Conservation (phyloP, 2,113 vertebrate species). For the Polyodon spathula region DNA sequence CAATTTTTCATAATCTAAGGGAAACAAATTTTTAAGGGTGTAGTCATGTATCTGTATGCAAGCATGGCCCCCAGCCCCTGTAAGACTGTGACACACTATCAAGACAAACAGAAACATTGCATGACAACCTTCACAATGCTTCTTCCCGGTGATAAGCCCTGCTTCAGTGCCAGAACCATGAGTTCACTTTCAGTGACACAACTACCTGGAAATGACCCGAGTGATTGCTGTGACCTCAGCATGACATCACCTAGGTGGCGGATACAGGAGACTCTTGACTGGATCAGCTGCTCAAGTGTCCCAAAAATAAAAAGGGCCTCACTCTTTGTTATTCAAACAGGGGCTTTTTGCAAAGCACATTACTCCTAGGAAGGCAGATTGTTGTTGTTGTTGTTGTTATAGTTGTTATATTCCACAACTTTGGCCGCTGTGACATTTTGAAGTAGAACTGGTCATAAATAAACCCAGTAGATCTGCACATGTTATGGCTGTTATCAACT, state of each 20-base stretch:
- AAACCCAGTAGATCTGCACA: no score
- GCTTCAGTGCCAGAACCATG: background rate
- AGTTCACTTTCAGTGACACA: background rate
- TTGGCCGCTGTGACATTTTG: no score
- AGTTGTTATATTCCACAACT: no score
- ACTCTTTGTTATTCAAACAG: background rate
- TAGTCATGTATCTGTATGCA: no score
- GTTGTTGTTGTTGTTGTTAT: no score
- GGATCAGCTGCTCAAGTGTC: background rate
- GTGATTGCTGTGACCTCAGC: slow-evolving; percentile 1
- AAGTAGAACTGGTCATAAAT: no score
- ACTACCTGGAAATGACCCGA: background rate
- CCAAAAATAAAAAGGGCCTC: background rate
- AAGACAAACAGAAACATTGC: background rate
- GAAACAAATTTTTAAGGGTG: no score
- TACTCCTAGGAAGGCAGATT: background rate
- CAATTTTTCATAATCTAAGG: no score
- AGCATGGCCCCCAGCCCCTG: no score
- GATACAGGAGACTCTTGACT: background rate
- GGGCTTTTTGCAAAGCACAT: background rate
- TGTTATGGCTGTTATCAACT: no score
- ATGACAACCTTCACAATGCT: background rate
- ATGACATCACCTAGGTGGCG: background rate
- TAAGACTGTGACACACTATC: no score
- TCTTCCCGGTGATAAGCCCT: background rate